phyloP scores from a whole-genome alignment of 2,888 invertebrate species.

The Agriopis leucophaearia region DNA sequence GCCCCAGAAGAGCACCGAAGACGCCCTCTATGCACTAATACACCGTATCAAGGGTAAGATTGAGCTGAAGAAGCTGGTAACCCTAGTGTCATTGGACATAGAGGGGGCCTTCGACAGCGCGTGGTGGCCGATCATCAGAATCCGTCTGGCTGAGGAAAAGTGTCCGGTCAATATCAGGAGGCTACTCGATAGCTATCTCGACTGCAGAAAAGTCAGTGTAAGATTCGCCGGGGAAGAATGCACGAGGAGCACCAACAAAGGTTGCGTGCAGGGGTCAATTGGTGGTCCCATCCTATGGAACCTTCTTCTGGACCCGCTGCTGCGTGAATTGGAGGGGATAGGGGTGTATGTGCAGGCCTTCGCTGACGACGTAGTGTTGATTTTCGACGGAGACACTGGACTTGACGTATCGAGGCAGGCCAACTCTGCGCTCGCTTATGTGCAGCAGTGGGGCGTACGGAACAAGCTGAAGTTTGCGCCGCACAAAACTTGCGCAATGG shows the following conservation, averaged over 20 bases:
- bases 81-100: slow-evolving; percentile 44
- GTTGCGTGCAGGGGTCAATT: not conserved
- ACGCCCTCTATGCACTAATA: slow-evolving; percentile 40
- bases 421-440: not conserved
- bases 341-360: not conserved
- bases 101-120: slow-evolving; percentile 54
- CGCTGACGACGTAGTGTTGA: slow-evolving; percentile 5
- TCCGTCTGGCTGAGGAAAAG: slow-evolving; percentile 15
- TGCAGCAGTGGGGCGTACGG: not conserved
- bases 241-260: not conserved
- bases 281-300: not conserved
- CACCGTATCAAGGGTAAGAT: slow-evolving; percentile 9
- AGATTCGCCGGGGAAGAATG: not conserved
- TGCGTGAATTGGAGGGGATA: not conserved
- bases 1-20: slow-evolving; percentile 43
- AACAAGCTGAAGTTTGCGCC: not conserved
- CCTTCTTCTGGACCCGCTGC: not conserved
- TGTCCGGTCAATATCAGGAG: not conserved
- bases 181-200: not conserved
- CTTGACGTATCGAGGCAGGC: not conserved
- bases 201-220: not conserved
- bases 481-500: not conserved
- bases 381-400: slow-evolving; percentile 3
- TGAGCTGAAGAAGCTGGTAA: slow-evolving; percentile 14
- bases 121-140: slow-evolving; percentile 48